Evolutionary conservation across 2,113 vertebrate species (phyloP).

Genomic region (Xenopus laevis): DNA sequence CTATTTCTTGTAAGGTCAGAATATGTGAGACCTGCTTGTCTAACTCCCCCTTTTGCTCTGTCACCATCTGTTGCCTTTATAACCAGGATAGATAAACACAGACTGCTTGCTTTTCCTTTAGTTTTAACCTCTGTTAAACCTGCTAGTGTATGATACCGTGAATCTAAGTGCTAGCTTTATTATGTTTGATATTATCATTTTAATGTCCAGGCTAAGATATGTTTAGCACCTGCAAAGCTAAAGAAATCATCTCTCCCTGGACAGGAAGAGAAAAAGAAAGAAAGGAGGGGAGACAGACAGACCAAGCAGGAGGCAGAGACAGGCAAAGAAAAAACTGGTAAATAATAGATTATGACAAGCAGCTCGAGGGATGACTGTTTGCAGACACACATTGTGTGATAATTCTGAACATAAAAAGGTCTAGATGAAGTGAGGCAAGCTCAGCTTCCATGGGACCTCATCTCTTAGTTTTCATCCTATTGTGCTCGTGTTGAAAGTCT

Average conservation of each 20-base stretch:
- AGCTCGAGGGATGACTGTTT: constrained; percentile 32
- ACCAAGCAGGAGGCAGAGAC: constrained; percentile 17
- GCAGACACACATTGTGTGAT: constrained; percentile 36
- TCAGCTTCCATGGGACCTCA: neutral
- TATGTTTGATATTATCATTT: too few species aligned
- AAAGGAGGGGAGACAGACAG: constrained; percentile 14
- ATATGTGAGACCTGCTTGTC: too few species aligned
- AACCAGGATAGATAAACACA: too few species aligned
- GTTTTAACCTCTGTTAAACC: too few species aligned
- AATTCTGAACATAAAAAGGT: constrained; percentile 16
- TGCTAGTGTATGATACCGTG: too few species aligned
- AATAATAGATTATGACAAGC: constrained; percentile 39
- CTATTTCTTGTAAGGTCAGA: too few species aligned
- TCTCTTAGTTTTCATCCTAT: constrained; percentile 10
- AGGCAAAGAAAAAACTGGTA: constrained; percentile 24
- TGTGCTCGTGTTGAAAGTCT: constrained; percentile 15
- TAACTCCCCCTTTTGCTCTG: too few species aligned
- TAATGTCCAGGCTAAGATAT: neutral
- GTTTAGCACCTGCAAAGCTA: neutral
- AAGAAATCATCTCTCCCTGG: neutral
- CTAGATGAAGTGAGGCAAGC: constrained; percentile 10
- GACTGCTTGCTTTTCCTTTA: too few species aligned
- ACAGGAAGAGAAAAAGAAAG: neutral
- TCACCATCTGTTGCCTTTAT: too few species aligned
- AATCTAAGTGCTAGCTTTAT: too few species aligned